phyloP scores from a whole-genome alignment of 2,888 invertebrate species.

The Mycalesis mineus region DNA sequence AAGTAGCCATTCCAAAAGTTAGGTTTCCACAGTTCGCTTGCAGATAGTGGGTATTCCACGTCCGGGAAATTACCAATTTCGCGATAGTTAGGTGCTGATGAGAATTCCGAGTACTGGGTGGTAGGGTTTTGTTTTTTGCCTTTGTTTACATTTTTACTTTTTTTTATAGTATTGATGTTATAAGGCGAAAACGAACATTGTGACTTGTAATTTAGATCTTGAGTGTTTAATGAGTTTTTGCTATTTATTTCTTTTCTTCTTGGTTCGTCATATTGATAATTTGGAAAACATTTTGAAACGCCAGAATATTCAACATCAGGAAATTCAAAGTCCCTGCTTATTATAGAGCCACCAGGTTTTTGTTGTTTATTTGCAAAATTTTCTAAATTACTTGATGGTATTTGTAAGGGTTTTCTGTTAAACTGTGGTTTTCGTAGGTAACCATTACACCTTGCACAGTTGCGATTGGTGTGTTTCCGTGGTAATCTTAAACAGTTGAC shows the following conservation, averaged over 20 bases:
- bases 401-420: background rate
- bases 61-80: slow-evolving; percentile 49
- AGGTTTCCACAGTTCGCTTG: slow-evolving; percentile 51
- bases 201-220: background rate
- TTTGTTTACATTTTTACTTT: background rate
- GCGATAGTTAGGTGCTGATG: slow-evolving; percentile 27
- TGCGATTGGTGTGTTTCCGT: background rate
- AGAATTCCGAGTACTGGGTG: slow-evolving; percentile 18
- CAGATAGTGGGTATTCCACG: slow-evolving; percentile 55
- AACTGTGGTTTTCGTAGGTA: background rate
- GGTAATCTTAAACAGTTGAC: slow-evolving; percentile 2
- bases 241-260: slow-evolving; percentile 16
- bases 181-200: background rate
- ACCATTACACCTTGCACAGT: background rate
- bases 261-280: background rate
- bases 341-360: slow-evolving; percentile 16
- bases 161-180: slow-evolving; percentile 9
- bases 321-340: slow-evolving; percentile 40
- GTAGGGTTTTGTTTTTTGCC: slow-evolving; percentile 2
- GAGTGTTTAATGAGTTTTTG: background rate
- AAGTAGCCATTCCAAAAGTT: slow-evolving; percentile 44
- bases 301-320: slow-evolving; percentile 47
- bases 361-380: background rate
- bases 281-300: slow-evolving; percentile 7
- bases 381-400: background rate